Base-by-base conservation (phyloP, 2,113 vertebrate genomes). In the Orycteropus afer region DNA sequence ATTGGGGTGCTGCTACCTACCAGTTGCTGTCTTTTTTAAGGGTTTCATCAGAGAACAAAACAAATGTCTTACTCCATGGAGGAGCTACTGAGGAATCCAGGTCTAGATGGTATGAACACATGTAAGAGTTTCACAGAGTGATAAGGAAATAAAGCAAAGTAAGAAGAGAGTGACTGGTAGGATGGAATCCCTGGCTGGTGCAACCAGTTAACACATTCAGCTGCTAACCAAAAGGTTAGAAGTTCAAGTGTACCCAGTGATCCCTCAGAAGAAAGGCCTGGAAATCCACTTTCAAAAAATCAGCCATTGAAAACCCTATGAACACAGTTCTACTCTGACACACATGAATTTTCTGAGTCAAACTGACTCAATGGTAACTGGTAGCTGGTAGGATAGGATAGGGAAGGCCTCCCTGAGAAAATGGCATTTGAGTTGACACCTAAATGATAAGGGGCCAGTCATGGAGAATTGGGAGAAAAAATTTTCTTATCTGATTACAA, bases 401-500 rank as follows among this genome's bases (percentile, higher is more conserved):
- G 37, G 5, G 8, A 18, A 32, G 49, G 57, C 2, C 22, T 15
- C 23, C 11, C 18, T 1, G 15, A n/a, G 32, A 2, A 7, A 2
- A 4, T 14, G 7, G 5, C 12, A 25, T 1, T 7, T 15, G 55
- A 73, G 69, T 40, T 51, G 55, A 65, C 5, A 49, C 18, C 3
- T 22, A 49, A 11, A 57, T 15, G 7, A 34, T 10, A 40, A 40
- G 49, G 22, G 67, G 57, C 5, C 42, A 34, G 32, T 1, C 0
- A 2, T 14, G 25, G 29, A 10, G 37, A 34, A 15, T 0, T 25
- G 32, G 37, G n/a, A 34, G 61, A 6, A 14, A 14, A 53, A 25
- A 74, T 0, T 1, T 8, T 53, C 20, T 14, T 1, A 42, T 20
- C 32, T 1, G 9, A 45, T 25, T 5, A 7, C 11, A 65, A 55